Base-by-base conservation (phyloP, 2,113 vertebrate species). In the Platichthys flesus region DNA sequence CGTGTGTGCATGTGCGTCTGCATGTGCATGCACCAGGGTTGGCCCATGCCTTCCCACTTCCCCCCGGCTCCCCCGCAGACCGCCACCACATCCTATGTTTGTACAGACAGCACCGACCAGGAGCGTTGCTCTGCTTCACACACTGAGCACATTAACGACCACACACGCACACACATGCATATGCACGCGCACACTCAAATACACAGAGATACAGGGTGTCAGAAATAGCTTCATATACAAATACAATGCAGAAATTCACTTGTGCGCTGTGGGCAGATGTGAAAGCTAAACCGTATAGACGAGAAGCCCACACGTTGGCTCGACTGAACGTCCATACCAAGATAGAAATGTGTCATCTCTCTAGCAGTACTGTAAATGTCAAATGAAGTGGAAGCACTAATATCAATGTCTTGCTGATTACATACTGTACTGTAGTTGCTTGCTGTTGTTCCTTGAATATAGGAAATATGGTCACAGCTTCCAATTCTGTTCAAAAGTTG, bases 61-160 rank as follows among this genome's bases (percentile, higher is more conserved):
- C 95, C 95, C 83, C 64, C 82, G 76, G 83, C 92, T 93, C 94
- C 95, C 92, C 95, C 91, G 47, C 90, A 94, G 92, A 92, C 92
- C 90, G 87, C 71, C 59, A 91, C 95, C 95, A 94, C 95, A 96
- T 95, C 95, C 93, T 82, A 90, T 87, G 93, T 93, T 89, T 91
- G 86, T 89, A 86, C 76, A 92, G 92, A 83, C 92, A 85, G 81
- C 88, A 87, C 81, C 85, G 92, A 89, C 90, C 94, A 90, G 85
- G 82, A 93, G 82, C 89, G 71, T 86, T 82, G 79, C 79, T 83
- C 75, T 84, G 85, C 86, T 79, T 83, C 71, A 67, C 85, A 84
- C 82, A 74, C 86, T 78, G 69, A 80, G 85, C 85, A 71, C 84
- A 83, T 83, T 89, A 90, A 89, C 88, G 84, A 87, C 79, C 85